phyloP scores from a whole-genome alignment of 2,888 invertebrate genomes.

The Clepsis dumicolana region DNA sequence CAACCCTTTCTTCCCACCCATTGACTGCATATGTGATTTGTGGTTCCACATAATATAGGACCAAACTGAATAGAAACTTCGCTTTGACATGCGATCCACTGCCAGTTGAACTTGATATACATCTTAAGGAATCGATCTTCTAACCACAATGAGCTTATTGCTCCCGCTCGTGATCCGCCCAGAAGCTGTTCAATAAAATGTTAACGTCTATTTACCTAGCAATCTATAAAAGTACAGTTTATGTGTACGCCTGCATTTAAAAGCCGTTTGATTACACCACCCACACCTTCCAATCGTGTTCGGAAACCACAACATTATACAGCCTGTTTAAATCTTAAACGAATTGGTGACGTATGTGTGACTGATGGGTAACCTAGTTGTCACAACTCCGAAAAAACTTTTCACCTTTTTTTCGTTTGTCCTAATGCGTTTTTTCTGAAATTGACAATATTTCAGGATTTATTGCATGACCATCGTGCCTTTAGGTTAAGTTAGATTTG shows the following conservation, averaged over 20 bases:
- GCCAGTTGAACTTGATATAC: conserved; percentile 1
- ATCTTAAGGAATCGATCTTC: neutral
- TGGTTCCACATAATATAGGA: neutral
- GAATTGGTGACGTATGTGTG: neutral
- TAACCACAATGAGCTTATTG: neutral
- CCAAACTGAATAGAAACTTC: neutral
- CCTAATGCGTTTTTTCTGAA: too few species aligned
- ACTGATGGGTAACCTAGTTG: neutral
- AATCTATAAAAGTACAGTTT: conserved; percentile 4
- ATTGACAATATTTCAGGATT: too few species aligned
- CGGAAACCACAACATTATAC: conserved; percentile 64
- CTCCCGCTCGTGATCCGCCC: neutral
- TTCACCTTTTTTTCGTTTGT: too few species aligned
- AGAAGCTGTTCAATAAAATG: conserved; percentile 10
- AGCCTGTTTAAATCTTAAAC: conserved; percentile 51
- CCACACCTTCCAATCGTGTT: conserved; percentile 63
- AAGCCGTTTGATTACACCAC: conserved; percentile 58
- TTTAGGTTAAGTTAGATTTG: too few species aligned
- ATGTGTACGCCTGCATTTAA: conserved; percentile 45
- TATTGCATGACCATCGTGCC: too few species aligned
- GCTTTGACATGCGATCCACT: neutral
- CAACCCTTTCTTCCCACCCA: neutral
- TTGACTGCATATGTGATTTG: neutral
- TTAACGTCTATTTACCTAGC: conserved; percentile 24
- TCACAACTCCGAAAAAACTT: too few species aligned